phyloP scores from a whole-genome alignment of 1,140 invertebrate genomes.

The Zaprionus gabonicus region DNA sequence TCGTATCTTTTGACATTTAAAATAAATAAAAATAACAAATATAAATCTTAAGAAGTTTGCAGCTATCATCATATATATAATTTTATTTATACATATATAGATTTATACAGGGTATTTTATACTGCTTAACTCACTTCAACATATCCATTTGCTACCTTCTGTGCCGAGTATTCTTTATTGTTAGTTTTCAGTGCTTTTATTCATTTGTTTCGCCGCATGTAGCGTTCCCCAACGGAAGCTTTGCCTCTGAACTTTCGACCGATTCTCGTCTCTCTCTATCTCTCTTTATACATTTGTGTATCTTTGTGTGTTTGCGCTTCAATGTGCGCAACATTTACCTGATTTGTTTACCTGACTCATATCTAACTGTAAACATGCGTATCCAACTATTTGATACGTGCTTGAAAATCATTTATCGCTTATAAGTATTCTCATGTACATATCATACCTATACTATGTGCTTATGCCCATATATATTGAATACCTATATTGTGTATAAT shows the following conservation, averaged over 20 bases:
- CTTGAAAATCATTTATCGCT: neutral
- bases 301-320: slow-evolving; percentile 57
- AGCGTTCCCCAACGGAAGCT: slow-evolving; percentile 56
- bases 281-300: neutral
- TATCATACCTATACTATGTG: slow-evolving; percentile 28
- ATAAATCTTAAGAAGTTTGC: too few species aligned
- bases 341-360: slow-evolving; percentile 52
- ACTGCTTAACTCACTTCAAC: neutral
- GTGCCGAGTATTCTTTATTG: slow-evolving; percentile 53
- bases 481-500: slow-evolving; percentile 36
- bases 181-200: slow-evolving; percentile 52
- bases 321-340: slow-evolving; percentile 50
- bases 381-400: slow-evolving; percentile 23
- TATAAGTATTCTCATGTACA: slow-evolving; percentile 7
- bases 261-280: slow-evolving; percentile 27
- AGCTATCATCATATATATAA: too few species aligned
- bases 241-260: slow-evolving; percentile 64
- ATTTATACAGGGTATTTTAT: slow-evolving; percentile 15
- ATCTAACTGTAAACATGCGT: slow-evolving; percentile 23
- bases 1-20: slow-evolving; percentile 1
- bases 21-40: too few species aligned
- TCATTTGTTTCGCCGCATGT: slow-evolving; percentile 17
- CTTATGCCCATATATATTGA: slow-evolving; percentile 10
- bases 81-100: neutral
- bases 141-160: slow-evolving; percentile 20